Evolutionary conservation across 2,888 invertebrate species (phyloP).

Genomic region (Villa cingulata): DNA sequence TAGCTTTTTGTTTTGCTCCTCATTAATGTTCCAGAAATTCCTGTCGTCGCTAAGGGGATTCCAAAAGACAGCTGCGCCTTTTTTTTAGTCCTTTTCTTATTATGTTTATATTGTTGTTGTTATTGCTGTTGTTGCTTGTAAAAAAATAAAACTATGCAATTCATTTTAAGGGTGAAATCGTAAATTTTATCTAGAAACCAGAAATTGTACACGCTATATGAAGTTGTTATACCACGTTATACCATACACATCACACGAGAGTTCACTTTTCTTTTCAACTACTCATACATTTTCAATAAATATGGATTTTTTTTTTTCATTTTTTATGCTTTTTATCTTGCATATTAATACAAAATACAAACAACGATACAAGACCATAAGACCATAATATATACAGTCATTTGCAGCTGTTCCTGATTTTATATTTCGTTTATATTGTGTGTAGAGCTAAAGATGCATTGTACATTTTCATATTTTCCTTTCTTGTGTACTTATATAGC

Average conservation of each 20-base stretch:
- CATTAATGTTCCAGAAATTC: conserved; percentile 2
- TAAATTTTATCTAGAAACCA: too few species aligned
- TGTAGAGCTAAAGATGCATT: too few species aligned
- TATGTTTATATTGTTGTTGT: neutral
- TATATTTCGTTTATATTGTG: neutral
- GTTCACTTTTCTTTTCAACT: too few species aligned
- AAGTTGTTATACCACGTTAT: too few species aligned
- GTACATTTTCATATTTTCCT: too few species aligned
- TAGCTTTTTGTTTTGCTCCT: too few species aligned
- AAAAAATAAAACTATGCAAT: neutral
- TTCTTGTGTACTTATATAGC: too few species aligned
- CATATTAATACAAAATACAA: too few species aligned
- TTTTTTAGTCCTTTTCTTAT: neutral
- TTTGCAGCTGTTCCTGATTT: neutral
- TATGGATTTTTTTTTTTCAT: neutral
- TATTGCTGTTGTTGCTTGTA: too few species aligned
- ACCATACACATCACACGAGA: too few species aligned
- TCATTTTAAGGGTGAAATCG: neutral
- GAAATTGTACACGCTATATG: too few species aligned
- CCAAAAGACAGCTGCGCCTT: conserved; percentile 7
- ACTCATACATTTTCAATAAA: neutral
- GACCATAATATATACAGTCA: neutral
- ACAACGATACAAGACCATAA: too few species aligned
- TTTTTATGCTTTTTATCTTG: neutral
- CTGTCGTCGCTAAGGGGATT: conserved; percentile 6